Conservation (phyloP, 2,113 vertebrate species). For the Nesospiza acunhae region DNA sequence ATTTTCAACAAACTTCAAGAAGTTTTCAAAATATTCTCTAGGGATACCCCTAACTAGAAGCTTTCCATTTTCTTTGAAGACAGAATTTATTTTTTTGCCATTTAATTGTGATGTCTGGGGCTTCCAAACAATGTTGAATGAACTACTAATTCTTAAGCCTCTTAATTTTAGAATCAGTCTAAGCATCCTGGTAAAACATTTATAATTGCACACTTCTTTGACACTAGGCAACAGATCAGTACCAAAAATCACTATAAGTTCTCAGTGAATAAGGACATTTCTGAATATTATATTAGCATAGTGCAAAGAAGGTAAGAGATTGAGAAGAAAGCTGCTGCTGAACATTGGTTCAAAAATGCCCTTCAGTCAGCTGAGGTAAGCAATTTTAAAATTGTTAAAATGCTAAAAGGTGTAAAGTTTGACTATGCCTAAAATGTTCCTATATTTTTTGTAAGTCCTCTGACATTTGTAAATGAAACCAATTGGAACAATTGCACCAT, state of each 20-base stretch:
- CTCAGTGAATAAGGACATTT: background rate
- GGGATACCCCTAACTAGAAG: background rate
- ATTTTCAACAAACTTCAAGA: background rate
- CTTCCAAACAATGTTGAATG: background rate
- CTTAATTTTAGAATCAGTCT: background rate
- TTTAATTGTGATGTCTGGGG: background rate
- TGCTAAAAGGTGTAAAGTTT: background rate
- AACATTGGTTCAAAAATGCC: background rate
- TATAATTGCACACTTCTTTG: background rate
- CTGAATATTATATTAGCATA: background rate
- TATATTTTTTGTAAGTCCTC: background rate
- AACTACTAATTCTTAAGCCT: background rate
- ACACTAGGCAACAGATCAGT: background rate
- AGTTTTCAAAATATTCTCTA: background rate
- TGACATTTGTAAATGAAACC: background rate
- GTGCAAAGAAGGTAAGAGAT: background rate
- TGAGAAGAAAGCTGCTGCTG: background rate
- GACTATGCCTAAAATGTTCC: background rate
- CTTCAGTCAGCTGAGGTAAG: background rate
- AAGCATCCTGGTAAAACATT: background rate
- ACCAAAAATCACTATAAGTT: background rate
- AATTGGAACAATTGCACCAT: background rate
- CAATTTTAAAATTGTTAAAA: background rate
- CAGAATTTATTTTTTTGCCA: background rate
- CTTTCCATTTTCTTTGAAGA: background rate